Base-by-base conservation (phyloP, 2,113 vertebrate species). In the Ariopsis seemanni region DNA sequence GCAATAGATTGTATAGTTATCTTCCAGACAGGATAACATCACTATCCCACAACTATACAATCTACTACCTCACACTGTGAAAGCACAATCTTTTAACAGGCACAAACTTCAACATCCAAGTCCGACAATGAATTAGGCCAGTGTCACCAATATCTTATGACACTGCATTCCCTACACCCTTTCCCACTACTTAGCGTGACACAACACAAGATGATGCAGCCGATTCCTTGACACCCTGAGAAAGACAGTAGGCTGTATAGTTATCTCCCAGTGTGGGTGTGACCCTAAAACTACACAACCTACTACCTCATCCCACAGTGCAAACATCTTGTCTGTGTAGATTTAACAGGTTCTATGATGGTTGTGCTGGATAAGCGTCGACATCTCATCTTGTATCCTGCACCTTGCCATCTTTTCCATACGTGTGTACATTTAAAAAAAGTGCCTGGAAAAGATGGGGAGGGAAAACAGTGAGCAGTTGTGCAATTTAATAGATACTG, bases 211-310 rank as follows among this genome's bases (percentile, higher is more conserved):
- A 55, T 57, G n/a, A 75, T 14, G 20, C 3, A 71, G 94, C 78
- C 63, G 95, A 75, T 89, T 87, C 92, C 92, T 95, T 93, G 93
- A 91, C 94, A 94, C 97, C 93, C 97, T 98, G 96, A 96, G 97
- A 99, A 98, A 99, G 98, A 98, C 97, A 99, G 97, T 99, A 99
- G 97, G 97, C 96, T 99, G 97, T 98, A 97, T 98, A 99, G 98
- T 99, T 98, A 99, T 99, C 98, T 99, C 97, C 98, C 97, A 98
- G 96, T 96, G 97, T 92, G 97, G 98, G 98, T 99, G 95, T 98
- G 97, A 98, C 97, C 97, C 97, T 97, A 99, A 98, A 99, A 98
- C 98, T 98, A 99, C 98, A 98, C 97, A 99, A 99, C 97, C 97
- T 98, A 99, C 98, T 99, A 99, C 98, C 98, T 99, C 97, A 99